Conservation (phyloP, 2,888 invertebrate species). For the Drosophila diplacantha region DNA sequence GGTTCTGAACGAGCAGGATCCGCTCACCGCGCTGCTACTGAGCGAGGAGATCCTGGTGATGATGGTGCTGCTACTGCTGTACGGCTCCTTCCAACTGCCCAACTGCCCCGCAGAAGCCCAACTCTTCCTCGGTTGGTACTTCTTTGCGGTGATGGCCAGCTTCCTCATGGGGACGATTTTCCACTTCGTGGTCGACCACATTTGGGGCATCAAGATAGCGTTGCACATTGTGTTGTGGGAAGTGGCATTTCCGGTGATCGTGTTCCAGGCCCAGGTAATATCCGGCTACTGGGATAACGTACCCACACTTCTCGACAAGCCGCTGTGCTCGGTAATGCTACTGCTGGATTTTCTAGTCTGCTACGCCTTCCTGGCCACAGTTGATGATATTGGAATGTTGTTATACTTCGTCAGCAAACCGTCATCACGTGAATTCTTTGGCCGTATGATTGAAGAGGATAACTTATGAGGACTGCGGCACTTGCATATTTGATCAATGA, state of each 20-base stretch:
- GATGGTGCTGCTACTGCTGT: slow-evolving; percentile 29
- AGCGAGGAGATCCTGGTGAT: slow-evolving; percentile 38
- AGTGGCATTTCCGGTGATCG: slow-evolving; percentile 35
- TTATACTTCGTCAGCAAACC: background rate
- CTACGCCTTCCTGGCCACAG: slow-evolving; percentile 20
- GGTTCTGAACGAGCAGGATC: slow-evolving; percentile 4
- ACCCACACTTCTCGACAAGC: slow-evolving; percentile 41
- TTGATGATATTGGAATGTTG: slow-evolving; percentile 7
- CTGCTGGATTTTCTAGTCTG: slow-evolving; percentile 47
- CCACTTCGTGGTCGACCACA: accelerated
- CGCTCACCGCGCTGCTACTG: background rate
- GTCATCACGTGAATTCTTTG: background rate
- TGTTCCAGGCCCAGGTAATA: slow-evolving; percentile 52
- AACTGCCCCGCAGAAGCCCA: background rate
- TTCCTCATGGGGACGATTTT: background rate
- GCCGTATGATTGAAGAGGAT: background rate
- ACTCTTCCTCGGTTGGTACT: slow-evolving; percentile 12
- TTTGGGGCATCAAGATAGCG: background rate
- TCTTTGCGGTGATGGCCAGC: background rate
- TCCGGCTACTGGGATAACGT: slow-evolving; percentile 31
- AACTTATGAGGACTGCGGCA: background rate
- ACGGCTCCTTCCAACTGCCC: slow-evolving; percentile 38
- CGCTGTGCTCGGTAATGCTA: slow-evolving; percentile 46
- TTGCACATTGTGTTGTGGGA: slow-evolving; percentile 25
- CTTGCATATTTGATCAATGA: background rate